phyloP scores from a whole-genome alignment of 2,888 invertebrate genomes.

The Agrotis puta region DNA sequence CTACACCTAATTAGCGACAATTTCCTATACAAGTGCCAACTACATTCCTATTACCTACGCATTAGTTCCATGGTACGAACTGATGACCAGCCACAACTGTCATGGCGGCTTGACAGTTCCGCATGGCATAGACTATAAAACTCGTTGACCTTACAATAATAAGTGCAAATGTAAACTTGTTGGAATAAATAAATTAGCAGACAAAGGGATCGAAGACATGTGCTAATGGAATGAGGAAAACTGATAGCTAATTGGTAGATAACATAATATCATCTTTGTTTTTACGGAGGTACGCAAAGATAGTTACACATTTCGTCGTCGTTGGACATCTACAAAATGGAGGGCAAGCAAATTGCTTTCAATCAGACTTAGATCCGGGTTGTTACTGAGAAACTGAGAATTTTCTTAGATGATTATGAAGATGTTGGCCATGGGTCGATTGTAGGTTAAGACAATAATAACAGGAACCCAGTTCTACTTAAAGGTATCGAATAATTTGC shows the following conservation, averaged over 20 bases:
- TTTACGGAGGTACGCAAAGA: not conserved
- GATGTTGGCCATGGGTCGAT: not conserved
- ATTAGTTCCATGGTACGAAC: no score
- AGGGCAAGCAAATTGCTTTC: not conserved
- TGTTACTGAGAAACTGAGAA: not conserved
- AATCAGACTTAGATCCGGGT: not conserved
- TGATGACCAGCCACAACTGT: slow-evolving; percentile 51
- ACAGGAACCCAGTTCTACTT: no score
- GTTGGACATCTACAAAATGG: not conserved
- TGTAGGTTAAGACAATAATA: no score
- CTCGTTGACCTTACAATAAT: slow-evolving; percentile 61
- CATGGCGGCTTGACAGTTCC: slow-evolving; percentile 45
- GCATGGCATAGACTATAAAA: slow-evolving; percentile 36
- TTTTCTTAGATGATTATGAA: no score
- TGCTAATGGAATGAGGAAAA: slow-evolving; percentile 41
- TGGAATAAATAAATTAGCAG: slow-evolving; percentile 38
- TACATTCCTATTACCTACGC: no score
- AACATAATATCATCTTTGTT: not conserved
- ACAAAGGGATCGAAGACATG: slow-evolving; percentile 40
- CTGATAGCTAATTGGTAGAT: slow-evolving; percentile 1
- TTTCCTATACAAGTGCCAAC: slow-evolving; percentile 53
- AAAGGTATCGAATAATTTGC: no score
- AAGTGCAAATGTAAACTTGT: slow-evolving; percentile 35
- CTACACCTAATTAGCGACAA: slow-evolving; percentile 36
- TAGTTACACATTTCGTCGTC: not conserved